Evolutionary conservation across 2,888 invertebrate genomes (phyloP), one percentile per base, ranked within the genome.

Genomic region (Zootermopsis nevadensis): DNA sequence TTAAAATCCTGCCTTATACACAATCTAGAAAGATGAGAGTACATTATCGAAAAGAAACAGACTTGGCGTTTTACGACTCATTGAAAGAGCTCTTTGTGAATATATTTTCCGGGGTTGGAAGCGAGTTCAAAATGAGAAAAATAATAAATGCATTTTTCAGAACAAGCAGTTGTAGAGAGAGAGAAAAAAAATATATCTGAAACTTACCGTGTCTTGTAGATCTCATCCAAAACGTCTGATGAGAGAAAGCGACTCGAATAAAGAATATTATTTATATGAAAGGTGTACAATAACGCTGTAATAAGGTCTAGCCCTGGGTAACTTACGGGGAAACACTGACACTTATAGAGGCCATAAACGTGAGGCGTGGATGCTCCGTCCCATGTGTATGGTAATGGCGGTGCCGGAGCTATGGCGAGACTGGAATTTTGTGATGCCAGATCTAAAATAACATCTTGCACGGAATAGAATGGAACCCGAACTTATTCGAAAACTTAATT

Each of bases 211-310:
- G 79, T 79, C 79, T 79, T 12, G 66, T 79, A 38, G 66, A 66
- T 79, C 74, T 27, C 74, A 74, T 69, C 69, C 69, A 69, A 69
- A 69, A 33, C 33, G 55, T 77, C 48, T 79, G 79, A 60, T 55
- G 79, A 66, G 79, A 79, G 79, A 79, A 66, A 79, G 79, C 79
- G 79, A 55, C 60, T 79, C 60, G 79, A 60, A 79, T 79, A 79
- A 79, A 79, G 79, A 79, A 79, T 79, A 79, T 79, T 79, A 79
- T 79, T 79, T 79, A 79, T 79, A 60, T 79, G 79, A 79, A 60
- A 79, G 79, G 79, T 79, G 66, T 66, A 79, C 79, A 79, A 79
- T 79, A 79, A 79, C 60, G 79, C 79, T 66, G 60, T 79, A 79
- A 79, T 79, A 79, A 79, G 79, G 74, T 74, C 74, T 74, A 35